A percentile compares a stretch with the other conserved stretches of the same genome.
phyloP scores from a whole-genome alignment of 2,113 vertebrate genomes.

The Leptobrachium ailaonicum region DNA sequence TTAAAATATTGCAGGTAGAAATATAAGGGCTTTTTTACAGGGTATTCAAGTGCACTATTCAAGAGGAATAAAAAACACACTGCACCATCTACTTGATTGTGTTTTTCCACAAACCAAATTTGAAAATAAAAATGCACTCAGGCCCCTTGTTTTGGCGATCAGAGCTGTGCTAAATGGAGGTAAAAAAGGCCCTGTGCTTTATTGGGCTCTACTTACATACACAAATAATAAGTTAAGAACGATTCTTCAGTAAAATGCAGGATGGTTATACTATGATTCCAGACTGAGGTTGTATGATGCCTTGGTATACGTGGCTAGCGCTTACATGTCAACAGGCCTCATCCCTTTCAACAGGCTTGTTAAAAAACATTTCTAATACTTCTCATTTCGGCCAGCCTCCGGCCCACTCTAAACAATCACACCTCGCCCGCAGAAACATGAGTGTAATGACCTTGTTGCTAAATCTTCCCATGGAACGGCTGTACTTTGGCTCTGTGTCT shows the following conservation, averaged over 20 bases:
- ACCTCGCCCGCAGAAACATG: too few relatives aligned
- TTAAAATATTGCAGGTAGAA: slow-evolving; percentile 61
- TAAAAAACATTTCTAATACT: too few relatives aligned
- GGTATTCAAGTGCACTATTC: slow-evolving; percentile 66
- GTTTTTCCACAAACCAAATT: slow-evolving; percentile 64
- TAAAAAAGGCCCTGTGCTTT: slow-evolving; percentile 49
- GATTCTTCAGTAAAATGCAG: slow-evolving; percentile 72
- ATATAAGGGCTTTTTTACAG: slow-evolving; percentile 64
- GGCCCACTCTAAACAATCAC: too few relatives aligned
- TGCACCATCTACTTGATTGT: slow-evolving; percentile 71
- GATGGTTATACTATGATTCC: slow-evolving; percentile 73
- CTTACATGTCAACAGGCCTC: too few relatives aligned
- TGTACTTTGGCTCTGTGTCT: too few relatives aligned
- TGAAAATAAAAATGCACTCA: slow-evolving; percentile 64
- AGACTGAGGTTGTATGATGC: slow-evolving; percentile 72
- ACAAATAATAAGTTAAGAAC: slow-evolving; percentile 79
- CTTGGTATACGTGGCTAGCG: slow-evolving; percentile 57
- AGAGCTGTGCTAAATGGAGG: slow-evolving; percentile 61
- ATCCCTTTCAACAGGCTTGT: too few relatives aligned
- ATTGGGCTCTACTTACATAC: slow-evolving; percentile 67
- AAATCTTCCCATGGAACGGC: too few relatives aligned
- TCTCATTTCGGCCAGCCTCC: too few relatives aligned
- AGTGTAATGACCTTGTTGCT: too few relatives aligned
- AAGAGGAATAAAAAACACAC: slow-evolving; percentile 56
- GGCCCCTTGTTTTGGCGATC: slow-evolving; percentile 59